phyloP scores from a whole-genome alignment of 2,888 invertebrate species.

The Conistra vaccinii region DNA sequence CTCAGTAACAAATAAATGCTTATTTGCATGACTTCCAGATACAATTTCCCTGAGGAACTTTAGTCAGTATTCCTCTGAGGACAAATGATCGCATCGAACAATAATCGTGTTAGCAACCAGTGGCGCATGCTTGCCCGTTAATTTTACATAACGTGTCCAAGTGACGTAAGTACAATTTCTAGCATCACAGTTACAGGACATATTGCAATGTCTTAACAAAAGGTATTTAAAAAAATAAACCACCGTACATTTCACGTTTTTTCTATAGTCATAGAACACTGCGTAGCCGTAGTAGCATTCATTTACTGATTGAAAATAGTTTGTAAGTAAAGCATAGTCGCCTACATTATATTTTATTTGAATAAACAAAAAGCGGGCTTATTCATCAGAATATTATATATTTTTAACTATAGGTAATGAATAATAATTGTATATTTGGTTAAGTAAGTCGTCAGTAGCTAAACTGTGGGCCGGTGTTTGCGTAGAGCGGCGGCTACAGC shows the following conservation, averaged over 20 bases:
- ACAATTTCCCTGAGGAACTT: conserved; percentile 27
- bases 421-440: not conserved
- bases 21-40: conserved; percentile 54
- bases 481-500: conserved; percentile 85
- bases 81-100: conserved; percentile 31
- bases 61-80: conserved; percentile 33
- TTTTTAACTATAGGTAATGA: not conserved
- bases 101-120: conserved; percentile 20
- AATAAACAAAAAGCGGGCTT: conserved; percentile 21
- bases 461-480: conserved; percentile 22
- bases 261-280: conserved; percentile 37
- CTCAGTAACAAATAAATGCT: conserved; percentile 25
- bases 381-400: conserved; percentile 7
- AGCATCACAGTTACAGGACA: conserved; percentile 29
- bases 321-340: conserved; percentile 38
- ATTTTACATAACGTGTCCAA: conserved; percentile 18
- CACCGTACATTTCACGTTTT: conserved; percentile 34
- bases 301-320: conserved; percentile 28
- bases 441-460: not conserved
- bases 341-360: conserved; percentile 18
- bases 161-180: conserved; percentile 41
- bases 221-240: conserved; percentile 36
- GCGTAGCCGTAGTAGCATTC: conserved; percentile 50
- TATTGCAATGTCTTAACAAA: conserved; percentile 17
- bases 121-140: conserved; percentile 39